Evolutionary conservation across 1,140 invertebrate genomes (phyloP), one percentile per base, ranked within the genome.

Genomic region (Stegodyphus dumicola): DNA sequence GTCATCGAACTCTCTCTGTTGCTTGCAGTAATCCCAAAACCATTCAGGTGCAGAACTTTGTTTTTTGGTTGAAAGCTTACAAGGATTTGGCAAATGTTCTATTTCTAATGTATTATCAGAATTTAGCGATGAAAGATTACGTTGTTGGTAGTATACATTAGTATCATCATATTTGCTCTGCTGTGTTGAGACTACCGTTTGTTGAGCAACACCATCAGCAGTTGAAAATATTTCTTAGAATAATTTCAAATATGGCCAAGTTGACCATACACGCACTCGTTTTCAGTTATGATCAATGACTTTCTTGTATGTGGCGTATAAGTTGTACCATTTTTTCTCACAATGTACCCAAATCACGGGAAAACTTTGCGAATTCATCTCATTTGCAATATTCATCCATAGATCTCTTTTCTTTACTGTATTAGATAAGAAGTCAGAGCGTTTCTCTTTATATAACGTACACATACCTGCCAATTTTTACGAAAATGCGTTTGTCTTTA

Each of bases 241-340:
- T 9, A 76, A 33, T 76, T 76, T 54, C n/a, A 76, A 17, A 48
- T 76, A 76, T 18, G 74, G 74, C 74, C 74, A 76, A 7, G 74
- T 76, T 17, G 74, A 76, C 74, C 74, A 76, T 18, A 76, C 33
- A 9, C 74, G 52, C 11, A 48, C 54, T 48, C 53, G n/a, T 33
- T 76, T 76, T 7, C 74, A 5, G 18, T 76, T 76, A 11, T 76
- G 74, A 56, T 76, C 74, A 56, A 64, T 76, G 33, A 76, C 74
- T 60, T 76, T 76, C 17, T 76, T 76, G 56, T 76, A 76, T 33
- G 74, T 76, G 17, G 74, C 74, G 56, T 76, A 76, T 7, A 76
- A 18, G 17, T 76, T 76, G 18, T 76, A 76, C 74, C 74, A 76
- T 76, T 76, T 76, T 17, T 76, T 76, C 18, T 76, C 74, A 56